These are phyloP conservation scores for Apteryx mantelli DNA, from an alignment of 2,113 vertebrate genomes.

Conservation along the genomic window DNA sequence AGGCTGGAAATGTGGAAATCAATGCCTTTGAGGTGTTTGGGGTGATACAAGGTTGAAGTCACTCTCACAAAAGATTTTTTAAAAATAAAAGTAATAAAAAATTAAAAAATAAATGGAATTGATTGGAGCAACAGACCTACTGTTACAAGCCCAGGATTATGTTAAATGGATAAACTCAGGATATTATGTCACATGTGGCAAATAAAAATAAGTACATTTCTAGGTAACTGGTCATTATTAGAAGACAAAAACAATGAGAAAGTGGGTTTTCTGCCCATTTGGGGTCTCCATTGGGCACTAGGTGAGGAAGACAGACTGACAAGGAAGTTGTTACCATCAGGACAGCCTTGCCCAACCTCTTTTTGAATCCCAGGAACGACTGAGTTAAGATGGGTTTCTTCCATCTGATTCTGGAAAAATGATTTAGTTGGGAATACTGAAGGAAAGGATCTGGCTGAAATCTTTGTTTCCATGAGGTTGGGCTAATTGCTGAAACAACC, in stretches of 20 bases:
- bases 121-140: background rate
- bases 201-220: background rate
- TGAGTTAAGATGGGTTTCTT: background rate
- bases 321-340: background rate
- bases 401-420: background rate
- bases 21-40: background rate
- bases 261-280: background rate
- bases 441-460: background rate
- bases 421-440: background rate
- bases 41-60: background rate
- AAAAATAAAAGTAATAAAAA: background rate
- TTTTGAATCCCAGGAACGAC: background rate
- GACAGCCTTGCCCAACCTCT: background rate
- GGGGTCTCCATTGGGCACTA: background rate
- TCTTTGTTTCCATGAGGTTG: background rate
- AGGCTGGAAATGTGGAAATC: background rate
- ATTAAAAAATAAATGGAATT: background rate
- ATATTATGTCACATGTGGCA: background rate
- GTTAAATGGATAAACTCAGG: background rate
- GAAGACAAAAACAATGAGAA: background rate
- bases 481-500: background rate
- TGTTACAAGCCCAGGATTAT: background rate
- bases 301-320: background rate
- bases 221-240: background rate
- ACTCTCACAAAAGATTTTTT: background rate